Evolutionary conservation across 2,888 invertebrate genomes (phyloP).

Genomic region (Horisme vitalbata): DNA sequence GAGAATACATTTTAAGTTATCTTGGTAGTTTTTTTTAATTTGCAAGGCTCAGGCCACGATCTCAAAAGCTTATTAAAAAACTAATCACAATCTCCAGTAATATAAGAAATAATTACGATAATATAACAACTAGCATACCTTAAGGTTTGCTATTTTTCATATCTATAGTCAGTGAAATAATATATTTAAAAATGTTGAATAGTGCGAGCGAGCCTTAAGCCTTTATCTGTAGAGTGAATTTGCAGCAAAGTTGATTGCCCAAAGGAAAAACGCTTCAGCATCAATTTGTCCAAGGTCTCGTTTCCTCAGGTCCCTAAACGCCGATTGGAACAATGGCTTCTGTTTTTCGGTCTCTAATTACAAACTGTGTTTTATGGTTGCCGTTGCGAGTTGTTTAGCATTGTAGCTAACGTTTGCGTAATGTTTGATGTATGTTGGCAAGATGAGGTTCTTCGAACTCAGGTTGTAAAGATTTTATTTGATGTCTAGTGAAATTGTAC

Average conservation of each 20-base stretch:
- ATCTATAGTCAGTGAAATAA: no score
- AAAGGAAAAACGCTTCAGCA: conserved; percentile 10
- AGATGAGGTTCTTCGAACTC: conserved; percentile 2
- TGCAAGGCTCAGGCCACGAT: no score
- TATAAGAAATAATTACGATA: no score
- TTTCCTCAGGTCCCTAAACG: conserved; percentile 15
- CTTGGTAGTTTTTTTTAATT: no score
- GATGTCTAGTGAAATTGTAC: background rate
- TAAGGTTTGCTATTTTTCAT: no score
- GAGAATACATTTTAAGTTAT: no score
- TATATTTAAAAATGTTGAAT: no score
- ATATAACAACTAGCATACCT: no score
- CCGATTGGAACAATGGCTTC: conserved; percentile 28
- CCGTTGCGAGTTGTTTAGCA: conserved; percentile 28
- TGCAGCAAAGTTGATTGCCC: conserved; percentile 10
- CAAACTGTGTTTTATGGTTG: conserved; percentile 16
- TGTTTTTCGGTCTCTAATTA: conserved; percentile 33
- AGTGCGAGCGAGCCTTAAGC: no score
- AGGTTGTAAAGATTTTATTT: conserved; percentile 7
- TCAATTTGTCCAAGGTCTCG: conserved; percentile 17
- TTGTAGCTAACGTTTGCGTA: conserved; percentile 1
- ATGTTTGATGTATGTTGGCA: background rate
- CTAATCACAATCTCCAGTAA: no score
- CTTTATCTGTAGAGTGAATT: background rate
- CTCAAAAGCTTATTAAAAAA: no score